These are phyloP conservation scores for Geotrypetes seraphini DNA, from an alignment of 2,797 vertebrate species.

Conservation along the genomic window DNA sequence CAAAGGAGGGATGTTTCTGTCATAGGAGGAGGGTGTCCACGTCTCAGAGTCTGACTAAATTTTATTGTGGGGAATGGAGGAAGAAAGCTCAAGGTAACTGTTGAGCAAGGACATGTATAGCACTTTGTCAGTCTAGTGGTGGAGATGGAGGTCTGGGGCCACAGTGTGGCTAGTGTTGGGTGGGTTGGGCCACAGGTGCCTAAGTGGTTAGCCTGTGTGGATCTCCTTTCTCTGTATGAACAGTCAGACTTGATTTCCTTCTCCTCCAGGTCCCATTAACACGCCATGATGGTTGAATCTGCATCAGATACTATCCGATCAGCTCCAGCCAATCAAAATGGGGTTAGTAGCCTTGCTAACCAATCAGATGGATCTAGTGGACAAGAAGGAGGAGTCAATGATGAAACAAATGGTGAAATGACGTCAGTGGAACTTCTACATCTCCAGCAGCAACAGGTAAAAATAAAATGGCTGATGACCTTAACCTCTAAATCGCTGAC, in stretches of 20 bases:
- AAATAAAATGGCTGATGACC: background rate
- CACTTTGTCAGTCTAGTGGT: too few relatives aligned
- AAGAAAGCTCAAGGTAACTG: too few relatives aligned
- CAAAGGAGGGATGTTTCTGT: too few relatives aligned
- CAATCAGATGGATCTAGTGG: constrained; percentile 77
- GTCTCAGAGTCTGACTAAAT: too few relatives aligned
- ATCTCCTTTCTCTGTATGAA: constrained; percentile 9
- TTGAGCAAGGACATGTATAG: too few relatives aligned
- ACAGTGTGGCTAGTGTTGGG: too few relatives aligned
- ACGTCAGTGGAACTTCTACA: constrained; percentile 90
- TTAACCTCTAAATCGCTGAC: background rate
- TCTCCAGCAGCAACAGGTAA: constrained; percentile 96
- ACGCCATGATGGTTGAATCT: constrained; percentile 99
- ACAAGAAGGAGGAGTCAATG: constrained; percentile 64
- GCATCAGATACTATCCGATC: constrained; percentile 97
- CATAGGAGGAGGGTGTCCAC: too few relatives aligned
- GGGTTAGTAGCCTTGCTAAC: constrained; percentile 89
- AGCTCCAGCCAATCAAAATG: constrained; percentile 85
- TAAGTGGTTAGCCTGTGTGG: background rate
- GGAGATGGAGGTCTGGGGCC: background rate
- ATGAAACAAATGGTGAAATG: constrained; percentile 87
- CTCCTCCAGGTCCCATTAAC: constrained; percentile 45
- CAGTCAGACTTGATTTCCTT: background rate
- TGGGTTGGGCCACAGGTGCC: too few relatives aligned
- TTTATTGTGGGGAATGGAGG: too few relatives aligned